phyloP scores from a whole-genome alignment of 2,888 invertebrate genomes.

The Aricia artaxerxes region DNA sequence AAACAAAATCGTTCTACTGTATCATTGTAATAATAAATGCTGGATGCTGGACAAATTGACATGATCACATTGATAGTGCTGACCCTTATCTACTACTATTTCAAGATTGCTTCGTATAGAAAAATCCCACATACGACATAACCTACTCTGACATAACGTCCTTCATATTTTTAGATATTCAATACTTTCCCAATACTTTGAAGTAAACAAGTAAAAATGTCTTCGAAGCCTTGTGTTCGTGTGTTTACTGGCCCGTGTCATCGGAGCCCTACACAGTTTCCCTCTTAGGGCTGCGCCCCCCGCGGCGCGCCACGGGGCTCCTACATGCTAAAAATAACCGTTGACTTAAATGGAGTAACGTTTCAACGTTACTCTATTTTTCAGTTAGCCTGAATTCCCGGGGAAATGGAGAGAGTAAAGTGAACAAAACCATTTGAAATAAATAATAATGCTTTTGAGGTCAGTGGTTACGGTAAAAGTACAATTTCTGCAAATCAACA shows the following conservation, averaged over 20 bases:
- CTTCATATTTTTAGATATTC: too few relatives aligned
- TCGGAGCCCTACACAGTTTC: slow-evolving; percentile 21
- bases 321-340: slow-evolving; percentile 2
- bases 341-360: slow-evolving; percentile 2
- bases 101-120: too few relatives aligned
- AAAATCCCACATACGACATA: too few relatives aligned
- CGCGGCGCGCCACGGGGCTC: slow-evolving; percentile 16
- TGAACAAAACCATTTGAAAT: background rate
- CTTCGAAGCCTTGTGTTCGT: background rate
- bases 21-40: too few relatives aligned
- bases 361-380: background rate
- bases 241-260: slow-evolving; percentile 8
- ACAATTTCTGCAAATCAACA: too few relatives aligned
- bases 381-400: background rate
- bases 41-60: too few relatives aligned
- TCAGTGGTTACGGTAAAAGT: too few relatives aligned
- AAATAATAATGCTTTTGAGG: too few relatives aligned
- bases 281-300: slow-evolving; percentile 25
- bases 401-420: background rate
- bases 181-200: background rate
- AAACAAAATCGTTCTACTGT: too few relatives aligned
- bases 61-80: too few relatives aligned
- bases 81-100: too few relatives aligned
- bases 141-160: too few relatives aligned
- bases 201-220: background rate